Evolutionary conservation across 2,888 invertebrate species (phyloP).

Genomic region (Aporophyla lueneburgensis): DNA sequence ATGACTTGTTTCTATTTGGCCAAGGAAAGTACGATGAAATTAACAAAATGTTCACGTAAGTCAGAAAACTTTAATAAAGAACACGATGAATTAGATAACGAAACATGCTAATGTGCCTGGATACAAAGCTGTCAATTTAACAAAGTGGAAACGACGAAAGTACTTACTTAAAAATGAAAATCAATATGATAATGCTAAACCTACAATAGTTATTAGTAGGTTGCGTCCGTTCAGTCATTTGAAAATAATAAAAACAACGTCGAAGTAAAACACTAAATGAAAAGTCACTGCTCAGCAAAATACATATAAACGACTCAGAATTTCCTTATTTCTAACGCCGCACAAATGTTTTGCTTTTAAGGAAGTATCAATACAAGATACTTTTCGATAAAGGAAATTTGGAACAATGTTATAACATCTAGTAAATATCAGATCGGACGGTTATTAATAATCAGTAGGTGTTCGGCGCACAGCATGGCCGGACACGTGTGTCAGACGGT

Average conservation of each 20-base stretch:
- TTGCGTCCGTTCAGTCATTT: background rate
- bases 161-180: slow-evolving; percentile 1
- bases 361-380: background rate
- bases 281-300: slow-evolving; percentile 14
- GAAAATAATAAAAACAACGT: slow-evolving; percentile 5
- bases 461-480: slow-evolving; percentile 50
- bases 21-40: slow-evolving; percentile 1
- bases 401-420: slow-evolving; percentile 18
- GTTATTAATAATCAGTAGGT: slow-evolving; percentile 46
- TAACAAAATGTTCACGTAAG: background rate
- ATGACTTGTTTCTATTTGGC: background rate
- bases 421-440: slow-evolving; percentile 17
- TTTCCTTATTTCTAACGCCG: slow-evolving; percentile 23
- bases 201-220: background rate
- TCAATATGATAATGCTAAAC: slow-evolving; percentile 1
- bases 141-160: background rate
- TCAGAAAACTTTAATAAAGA: background rate
- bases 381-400: slow-evolving; percentile 28
- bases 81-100: background rate
- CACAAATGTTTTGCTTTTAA: slow-evolving; percentile 18
- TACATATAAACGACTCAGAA: slow-evolving; percentile 14
- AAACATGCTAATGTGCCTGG: too few relatives aligned
- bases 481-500: slow-evolving; percentile 50
- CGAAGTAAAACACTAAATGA: slow-evolving; percentile 14
- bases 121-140: background rate